A percentile compares a stretch with the other conserved stretches of the same genome.
phyloP scores from a whole-genome alignment of 2,113 vertebrate genomes.

The Bombycilla garrulus region DNA sequence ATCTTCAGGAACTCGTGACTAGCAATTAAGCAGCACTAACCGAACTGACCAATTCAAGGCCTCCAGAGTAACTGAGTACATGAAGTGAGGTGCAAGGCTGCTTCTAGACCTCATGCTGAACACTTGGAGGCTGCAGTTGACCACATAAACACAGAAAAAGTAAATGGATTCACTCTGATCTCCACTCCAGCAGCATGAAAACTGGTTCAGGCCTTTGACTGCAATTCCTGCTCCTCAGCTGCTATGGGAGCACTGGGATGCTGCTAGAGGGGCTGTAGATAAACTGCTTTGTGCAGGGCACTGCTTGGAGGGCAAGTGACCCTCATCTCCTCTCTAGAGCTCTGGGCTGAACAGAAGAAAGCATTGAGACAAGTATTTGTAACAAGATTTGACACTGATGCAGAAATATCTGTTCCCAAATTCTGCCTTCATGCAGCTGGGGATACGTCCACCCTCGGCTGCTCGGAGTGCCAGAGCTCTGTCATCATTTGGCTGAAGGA shows the following conservation, averaged over 20 bases:
- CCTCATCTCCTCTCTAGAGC: neutral
- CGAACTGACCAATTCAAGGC: neutral
- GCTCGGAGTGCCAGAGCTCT: constrained; percentile 90
- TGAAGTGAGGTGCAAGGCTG: neutral
- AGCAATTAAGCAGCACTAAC: neutral
- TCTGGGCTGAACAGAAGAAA: neutral
- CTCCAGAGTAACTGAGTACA: neutral
- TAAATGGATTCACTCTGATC: neutral
- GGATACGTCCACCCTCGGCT: constrained; percentile 90
- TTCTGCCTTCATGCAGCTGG: constrained; percentile 77
- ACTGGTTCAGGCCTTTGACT: neutral
- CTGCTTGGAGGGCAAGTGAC: neutral
- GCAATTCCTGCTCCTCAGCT: neutral
- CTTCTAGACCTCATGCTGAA: neutral
- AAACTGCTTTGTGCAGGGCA: neutral
- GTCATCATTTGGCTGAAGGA: constrained; percentile 87
- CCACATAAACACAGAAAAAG: neutral
- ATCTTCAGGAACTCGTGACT: neutral
- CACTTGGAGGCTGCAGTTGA: neutral
- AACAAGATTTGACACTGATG: accelerated
- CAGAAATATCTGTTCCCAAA: neutral
- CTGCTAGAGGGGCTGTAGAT: neutral
- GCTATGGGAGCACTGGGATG: neutral
- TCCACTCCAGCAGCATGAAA: neutral
- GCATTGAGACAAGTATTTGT: neutral